Percentiles rank a stretch among this genome's conserved stretches.
Evolutionary conservation across 37 sponge, comb jelly and placozoan genomes (phyloP).

Genomic region (Beroe ovata): DNA sequence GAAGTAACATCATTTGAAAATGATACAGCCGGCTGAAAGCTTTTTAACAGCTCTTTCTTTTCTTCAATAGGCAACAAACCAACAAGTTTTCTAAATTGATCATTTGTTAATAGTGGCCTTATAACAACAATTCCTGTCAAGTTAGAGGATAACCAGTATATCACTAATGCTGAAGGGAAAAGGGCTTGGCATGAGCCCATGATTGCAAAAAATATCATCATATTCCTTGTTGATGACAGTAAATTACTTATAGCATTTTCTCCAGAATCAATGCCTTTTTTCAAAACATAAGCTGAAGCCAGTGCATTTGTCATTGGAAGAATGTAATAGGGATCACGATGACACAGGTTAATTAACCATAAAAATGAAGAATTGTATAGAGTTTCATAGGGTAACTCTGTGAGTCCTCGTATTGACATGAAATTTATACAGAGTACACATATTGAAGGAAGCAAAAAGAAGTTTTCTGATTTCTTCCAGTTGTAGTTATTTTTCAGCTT

Average conservation of each 20-base stretch:
- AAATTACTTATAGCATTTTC: background rate
- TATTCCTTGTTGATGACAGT: background rate
- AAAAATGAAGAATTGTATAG: background rate
- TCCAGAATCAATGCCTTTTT: conserved; percentile 33
- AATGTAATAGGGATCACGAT: background rate
- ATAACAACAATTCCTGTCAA: background rate
- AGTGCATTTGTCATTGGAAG: conserved; percentile 3
- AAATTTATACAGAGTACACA: background rate
- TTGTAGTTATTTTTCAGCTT: conserved; percentile 19
- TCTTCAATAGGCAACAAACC: conserved; percentile 24
- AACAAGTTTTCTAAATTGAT: background rate
- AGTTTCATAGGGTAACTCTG: conserved; percentile 27
- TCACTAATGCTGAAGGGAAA: conserved; percentile 32
- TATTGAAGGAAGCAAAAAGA: conserved; percentile 1
- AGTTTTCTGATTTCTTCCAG: conserved; percentile 18
- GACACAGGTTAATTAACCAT: conserved; percentile 16
- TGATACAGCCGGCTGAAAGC: background rate
- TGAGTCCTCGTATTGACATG: background rate
- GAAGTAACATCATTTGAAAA: background rate
- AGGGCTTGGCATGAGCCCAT: conserved; percentile 1
- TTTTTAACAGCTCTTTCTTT: background rate
- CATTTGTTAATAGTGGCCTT: conserved; percentile 29
- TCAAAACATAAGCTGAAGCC: background rate
- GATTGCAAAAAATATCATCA: background rate
- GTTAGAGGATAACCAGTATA: conserved; percentile 54